Base-by-base conservation (phyloP, 2,113 vertebrate genomes). In the Phasianus colchicus region DNA sequence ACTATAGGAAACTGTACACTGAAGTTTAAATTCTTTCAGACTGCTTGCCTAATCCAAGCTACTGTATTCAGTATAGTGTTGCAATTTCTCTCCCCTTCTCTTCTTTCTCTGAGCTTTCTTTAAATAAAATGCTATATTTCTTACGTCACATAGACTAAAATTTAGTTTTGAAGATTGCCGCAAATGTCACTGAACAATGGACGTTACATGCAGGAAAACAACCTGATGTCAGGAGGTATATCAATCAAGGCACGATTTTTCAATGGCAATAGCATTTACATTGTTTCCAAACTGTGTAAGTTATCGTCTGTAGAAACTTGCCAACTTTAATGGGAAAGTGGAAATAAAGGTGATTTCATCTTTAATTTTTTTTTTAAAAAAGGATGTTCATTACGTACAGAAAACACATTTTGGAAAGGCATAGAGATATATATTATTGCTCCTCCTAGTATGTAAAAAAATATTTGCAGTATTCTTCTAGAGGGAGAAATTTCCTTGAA, bases 101-200 rank as follows among this genome's bases (percentile, higher is more conserved):
- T 13, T 61, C 19, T 63, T 80, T 52, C 42, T 58, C 25, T 52
- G 10, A 30, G 13, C 45, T 91, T 90, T 76, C 15, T 81, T 95
- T 90, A 88, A 85, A 77, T 71, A 80, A 76, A 81, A 55, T 7
- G 89, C 14, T 43, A 25, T 63, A 82, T 92, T 97, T 57, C 72
- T 91, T 79, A 60, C 86, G 75, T 88, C 70, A 70, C 29, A 48
- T 79, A 89, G 93, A 67, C 16, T 7, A 90, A 91, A 93, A 95
- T 86, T 94, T 95, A 79, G 27, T 94, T 88, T 97, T 95, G 83
- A 85, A 91, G 83, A 84, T 83, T 85, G 89, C 77, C 38, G 54
- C 65, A 98, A 98, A 98, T 98, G 97, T 97, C 97, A 97, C 70
- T 97, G 96, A 97, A 96, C 96, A 97, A 95, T 95, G 85, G 90